Evolutionary conservation across 2,113 vertebrate genomes (phyloP), one percentile per base, ranked within the genome.

Genomic region (Limanda limanda): DNA sequence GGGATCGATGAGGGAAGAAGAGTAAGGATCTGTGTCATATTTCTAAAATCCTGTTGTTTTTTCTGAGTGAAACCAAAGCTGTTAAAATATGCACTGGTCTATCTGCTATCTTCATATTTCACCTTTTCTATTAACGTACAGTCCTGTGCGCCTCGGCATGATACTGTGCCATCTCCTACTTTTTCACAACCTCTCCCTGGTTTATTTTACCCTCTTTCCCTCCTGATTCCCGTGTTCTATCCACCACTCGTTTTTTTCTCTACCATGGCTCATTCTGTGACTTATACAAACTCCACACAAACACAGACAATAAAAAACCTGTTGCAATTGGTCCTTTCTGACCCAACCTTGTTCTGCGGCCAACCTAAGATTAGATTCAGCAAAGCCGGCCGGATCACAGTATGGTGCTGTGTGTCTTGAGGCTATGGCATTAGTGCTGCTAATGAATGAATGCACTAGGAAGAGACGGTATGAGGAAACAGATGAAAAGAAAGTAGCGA

Each of bases 381-480:
- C 82, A 74, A 52, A 85, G 70, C 55, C 82, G 17, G 64, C 35
- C 7, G 76, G 67, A 64, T 72, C 66, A 27, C 66, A 85, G 72
- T 76, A 68, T 85, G 78, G 75, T 42, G 64, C 63, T 60, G 54
- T 56, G 70, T 71, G 90, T 94, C 24, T 27, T 25, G 73, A 82
- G 89, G 94, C 93, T 86, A 83, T 79, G 57, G 70, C 82, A 94
- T 94, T 93, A 95, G 87, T 94, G 93, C 94, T 92, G 76, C 83
- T 88, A 89, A 96, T 96, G 84, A 90, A 89, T 71, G 70, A 83
- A 87, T 76, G 82, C 59, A 27, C 31, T 55, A 71, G 77, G 76
- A 74, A 76, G 71, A 81, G 72, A 21, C 37, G 93, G 94, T 90
- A 91, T 18, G 47, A 96, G 94, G 92, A 96, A 95, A 95, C 91